These are phyloP conservation scores for Polypterus senegalus DNA, from an alignment of 2,113 vertebrate genomes.

Conservation along the genomic window DNA sequence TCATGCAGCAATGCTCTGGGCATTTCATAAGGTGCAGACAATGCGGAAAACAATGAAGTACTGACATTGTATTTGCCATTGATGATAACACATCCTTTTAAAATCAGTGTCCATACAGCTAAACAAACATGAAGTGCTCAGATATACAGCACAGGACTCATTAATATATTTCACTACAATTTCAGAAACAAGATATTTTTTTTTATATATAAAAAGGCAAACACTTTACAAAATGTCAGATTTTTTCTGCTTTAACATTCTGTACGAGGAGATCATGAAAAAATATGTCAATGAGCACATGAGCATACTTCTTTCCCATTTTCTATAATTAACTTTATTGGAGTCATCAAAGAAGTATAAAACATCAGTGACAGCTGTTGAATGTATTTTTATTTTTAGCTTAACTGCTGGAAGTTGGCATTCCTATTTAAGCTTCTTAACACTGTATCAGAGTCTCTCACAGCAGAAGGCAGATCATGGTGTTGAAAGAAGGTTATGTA, in stretches of 20 bases:
- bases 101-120: too few species aligned
- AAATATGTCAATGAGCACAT: conserved; percentile 3
- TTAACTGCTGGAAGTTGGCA: conserved; percentile 28
- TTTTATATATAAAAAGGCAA: neutral
- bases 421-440: conserved; percentile 36
- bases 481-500: conserved; percentile 23
- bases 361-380: conserved; percentile 19
- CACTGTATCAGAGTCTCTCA: conserved; percentile 28
- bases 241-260: conserved; percentile 1
- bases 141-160: neutral
- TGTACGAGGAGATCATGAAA: neutral
- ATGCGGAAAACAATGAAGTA: too few species aligned
- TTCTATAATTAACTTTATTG: conserved; percentile 19
- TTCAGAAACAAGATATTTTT: neutral
- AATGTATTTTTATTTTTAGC: conserved; percentile 38
- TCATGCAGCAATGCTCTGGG: too few species aligned
- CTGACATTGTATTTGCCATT: too few species aligned
- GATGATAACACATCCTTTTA: too few species aligned
- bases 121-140: too few species aligned
- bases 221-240: neutral
- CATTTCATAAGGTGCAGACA: too few species aligned
- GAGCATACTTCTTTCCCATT: conserved; percentile 12
- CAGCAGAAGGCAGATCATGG: conserved; percentile 24
- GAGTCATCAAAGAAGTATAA: conserved; percentile 17
- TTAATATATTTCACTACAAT: neutral